Base-by-base conservation (phyloP, 1,140 invertebrate genomes). In the Formica selysi region DNA sequence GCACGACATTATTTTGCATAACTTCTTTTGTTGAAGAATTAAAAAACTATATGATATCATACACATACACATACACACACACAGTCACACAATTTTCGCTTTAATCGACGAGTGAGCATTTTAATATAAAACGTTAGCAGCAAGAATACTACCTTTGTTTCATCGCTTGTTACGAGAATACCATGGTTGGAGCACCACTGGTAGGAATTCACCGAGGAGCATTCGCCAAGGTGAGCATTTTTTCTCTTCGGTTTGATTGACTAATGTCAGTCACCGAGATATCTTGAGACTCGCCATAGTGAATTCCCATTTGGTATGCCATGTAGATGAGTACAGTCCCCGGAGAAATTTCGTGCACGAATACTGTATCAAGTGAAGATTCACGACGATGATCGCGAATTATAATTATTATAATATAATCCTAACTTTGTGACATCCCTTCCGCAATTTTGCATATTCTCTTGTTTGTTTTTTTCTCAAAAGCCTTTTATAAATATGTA, bases 261-360 rank as follows among this genome's bases (percentile, higher is more conserved):
- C 94, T 94, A 94, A 94, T 93, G 94, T 95, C 94, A 95, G 92
- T 94, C 94, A 94, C 88, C 86, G 85, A 91, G 68, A 83, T 80
- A 91, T 91, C 91, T 79, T 64, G 89, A 86, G 91, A 89, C 92
- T 93, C 89, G 90, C 89, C 91, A 92, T 71, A 87, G 90, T 91
- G 91, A 88, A 90, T 92, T 91, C 90, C 91, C 93, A 93, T 94
- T 94, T 94, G 93, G 94, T 94, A 94, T 94, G 93, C 93, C 88
- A 93, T 93, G 94, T 94, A 94, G 93, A 94, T 93, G 93, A 93
- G 93, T 94, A 94, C 93, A 93, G 93, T 93, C 93, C 32, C 19
- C 4, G 59, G 76, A 73, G 64, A 88, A 78, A 85, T 38, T 41
- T 57, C 36, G 4, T 1, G 4, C 16, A 29, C 26, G 54, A 57